Evolutionary conservation across 2,797 vertebrate species (phyloP), one percentile per base, ranked within the genome.

Genomic region (Enteromius treurensis): DNA sequence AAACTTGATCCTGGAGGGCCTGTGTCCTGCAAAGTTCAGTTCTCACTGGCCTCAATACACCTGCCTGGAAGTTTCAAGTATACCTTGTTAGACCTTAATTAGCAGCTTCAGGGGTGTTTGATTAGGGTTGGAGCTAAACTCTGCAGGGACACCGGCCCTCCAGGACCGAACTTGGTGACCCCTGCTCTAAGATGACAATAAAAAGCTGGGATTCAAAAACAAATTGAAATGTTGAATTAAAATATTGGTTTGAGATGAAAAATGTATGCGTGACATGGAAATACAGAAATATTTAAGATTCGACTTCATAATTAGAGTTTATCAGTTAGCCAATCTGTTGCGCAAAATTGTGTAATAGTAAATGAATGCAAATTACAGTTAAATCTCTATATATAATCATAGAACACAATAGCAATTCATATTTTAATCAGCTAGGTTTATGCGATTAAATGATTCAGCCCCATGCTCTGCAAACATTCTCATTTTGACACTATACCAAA

Each of bases 401-500:
- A 49, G 14, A 32, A 23, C 80, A 75, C 26, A 64, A 73, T 13
- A 65, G 6, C 9, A 42, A 13, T 29, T 62, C 45, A 19, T 45
- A 26, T 77, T 70, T 69, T 58, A 49, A 53, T 64, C 14, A 47
- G 15, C 11, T 19, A 58, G n/a, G 14, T 68, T 19, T 13, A 40
- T 29, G 10, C 5, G 21, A 14, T 71, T 49, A 64, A 45, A 34
- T 21, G 14, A 34, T 71, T 45, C 26, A 71, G 67, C 67, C 5
- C 37, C 3, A 58, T 42, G 49, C 15, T 55, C 17, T 70, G 37
- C 17, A n/a, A 45, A 4, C 40, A 73, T 14, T 37, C 10, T 45
- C 9, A 67, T 81, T 64, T 62, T 81, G 68, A 73, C 19, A 81
- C 19, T 17, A 26, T 14, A 51, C 32, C 47, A 26, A 26, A 80